Evolutionary conservation across 2,888 invertebrate species (phyloP), one percentile per base, ranked within the genome.

Genomic region (Xanthorhoe spadicearia): DNA sequence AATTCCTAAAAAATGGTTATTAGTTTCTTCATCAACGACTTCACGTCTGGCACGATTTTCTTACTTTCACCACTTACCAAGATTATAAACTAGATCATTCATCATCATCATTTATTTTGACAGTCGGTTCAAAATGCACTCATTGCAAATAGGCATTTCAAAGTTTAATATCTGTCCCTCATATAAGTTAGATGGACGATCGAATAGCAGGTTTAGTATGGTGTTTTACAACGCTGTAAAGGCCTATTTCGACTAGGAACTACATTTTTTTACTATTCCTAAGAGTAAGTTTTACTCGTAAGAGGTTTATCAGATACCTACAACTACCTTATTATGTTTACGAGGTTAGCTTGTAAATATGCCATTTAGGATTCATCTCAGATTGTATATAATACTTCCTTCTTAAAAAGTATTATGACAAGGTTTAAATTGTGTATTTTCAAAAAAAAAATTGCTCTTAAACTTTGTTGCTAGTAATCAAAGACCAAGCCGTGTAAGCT

Each of bases 181-280:
- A 61, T 69, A 66, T 64, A 55, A 67, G 55, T 69, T 67, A 68
- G 64, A 72, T 59, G 59, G 73, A 74, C 66, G 74, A 74, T 69
- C 68, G 60, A 73, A 73, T 59, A 69, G 70, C 64, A 66, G 61
- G 56, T 64, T 66, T 73, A 71, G 69, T 74, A 78, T 58, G 63
- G 55, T 61, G 68, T 61, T 80, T 79, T 74, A 76, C 74, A 77
- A 72, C 74, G 7, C 6, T 17, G 8, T 38, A 50, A 38, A 50
- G 58, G 15, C 32, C 18, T 38, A 13, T 7, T n/a, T 50, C 58
- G 3, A 50, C 35, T 19, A 17, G 19, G 5, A 18, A 7, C 48
- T n/a, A n/a, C n/a, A n/a, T n/a, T n/a, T n/a, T n/a, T n/a, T n/a
- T n/a, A n/a, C n/a, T n/a, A n/a, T n/a, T n/a, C n/a, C n/a, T n/a